Evolutionary conservation across 2,113 vertebrate genomes (phyloP).

Genomic region (Toxotes chatareus): DNA sequence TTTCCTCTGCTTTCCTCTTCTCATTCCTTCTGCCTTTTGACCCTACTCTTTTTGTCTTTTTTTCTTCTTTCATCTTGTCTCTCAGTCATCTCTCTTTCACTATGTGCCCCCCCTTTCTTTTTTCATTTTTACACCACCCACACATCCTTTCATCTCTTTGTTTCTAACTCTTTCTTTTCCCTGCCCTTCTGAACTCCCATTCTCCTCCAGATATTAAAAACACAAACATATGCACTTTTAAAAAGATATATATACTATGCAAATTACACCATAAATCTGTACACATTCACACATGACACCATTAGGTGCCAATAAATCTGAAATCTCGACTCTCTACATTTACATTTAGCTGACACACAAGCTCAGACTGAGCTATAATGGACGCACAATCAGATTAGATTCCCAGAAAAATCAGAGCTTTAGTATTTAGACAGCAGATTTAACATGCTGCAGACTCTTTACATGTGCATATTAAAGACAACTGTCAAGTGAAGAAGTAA

Average conservation of each 20-base stretch:
- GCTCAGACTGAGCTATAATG: neutral
- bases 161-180: conserved; percentile 10
- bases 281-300: conserved; percentile 5
- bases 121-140: neutral
- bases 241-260: neutral
- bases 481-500: neutral
- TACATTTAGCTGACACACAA: conserved; percentile 1
- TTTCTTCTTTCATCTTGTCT: conserved; percentile 16
- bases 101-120: conserved; percentile 11
- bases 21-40: neutral
- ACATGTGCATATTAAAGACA: neutral
- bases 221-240: neutral
- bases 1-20: neutral
- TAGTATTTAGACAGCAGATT: neutral
- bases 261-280: neutral
- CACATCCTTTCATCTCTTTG: conserved; percentile 38
- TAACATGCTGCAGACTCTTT: neutral
- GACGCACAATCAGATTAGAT: neutral
- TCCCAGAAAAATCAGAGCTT: neutral
- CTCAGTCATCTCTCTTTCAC: conserved; percentile 7
- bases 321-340: neutral
- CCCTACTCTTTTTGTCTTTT: conserved; percentile 4
- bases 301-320: neutral
- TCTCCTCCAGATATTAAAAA: neutral
- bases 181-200: conserved; percentile 3